Percentiles rank a stretch among this genome's conserved stretches.
These are phyloP conservation scores for Vollenhovia emeryi DNA, from an alignment of 1,140 invertebrate genomes.

Conservation along the genomic window DNA sequence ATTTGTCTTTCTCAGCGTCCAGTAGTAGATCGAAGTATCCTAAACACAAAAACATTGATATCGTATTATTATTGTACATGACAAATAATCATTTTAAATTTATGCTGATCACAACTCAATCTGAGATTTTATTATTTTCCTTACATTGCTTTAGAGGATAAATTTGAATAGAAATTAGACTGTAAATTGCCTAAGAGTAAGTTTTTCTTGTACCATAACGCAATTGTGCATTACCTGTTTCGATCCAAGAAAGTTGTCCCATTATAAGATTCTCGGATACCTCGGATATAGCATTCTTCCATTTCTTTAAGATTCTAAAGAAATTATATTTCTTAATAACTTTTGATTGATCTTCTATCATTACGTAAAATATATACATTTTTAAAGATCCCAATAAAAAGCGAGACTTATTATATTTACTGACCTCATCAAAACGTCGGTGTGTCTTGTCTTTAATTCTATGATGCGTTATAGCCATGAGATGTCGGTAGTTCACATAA, in stretches of 20 bases:
- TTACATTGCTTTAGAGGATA: not conserved
- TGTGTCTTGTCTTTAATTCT: slow-evolving; percentile 99
- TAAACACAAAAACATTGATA: slow-evolving; percentile 72
- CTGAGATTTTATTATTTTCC: too few species aligned
- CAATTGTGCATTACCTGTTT: slow-evolving; percentile 92
- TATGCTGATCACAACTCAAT: not conserved
- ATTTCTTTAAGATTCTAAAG: slow-evolving; percentile 96
- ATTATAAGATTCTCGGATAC: slow-evolving; percentile 99
- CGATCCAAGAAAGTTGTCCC: slow-evolving; percentile 98
- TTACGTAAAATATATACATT: not conserved
- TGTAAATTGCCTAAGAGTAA: not conserved
- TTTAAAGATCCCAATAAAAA: not conserved
- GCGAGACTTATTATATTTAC: not conserved
- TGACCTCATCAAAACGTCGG: slow-evolving; percentile 98
- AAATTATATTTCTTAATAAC: slow-evolving; percentile 6
- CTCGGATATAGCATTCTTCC: slow-evolving; percentile 98
- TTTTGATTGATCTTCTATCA: not conserved
- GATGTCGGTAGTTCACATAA: slow-evolving; percentile 99
- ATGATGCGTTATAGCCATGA: slow-evolving; percentile 99
- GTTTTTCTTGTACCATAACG: not conserved
- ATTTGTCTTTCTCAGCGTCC: slow-evolving; percentile 96
- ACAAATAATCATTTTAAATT: not conserved
- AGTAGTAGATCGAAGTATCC: slow-evolving; percentile 98
- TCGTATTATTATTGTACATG: not conserved
- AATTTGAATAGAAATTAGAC: not conserved